Evolutionary conservation across 2,888 invertebrate species (phyloP), one percentile per base, ranked within the genome.

Genomic region (Diplazon laetatorius): DNA sequence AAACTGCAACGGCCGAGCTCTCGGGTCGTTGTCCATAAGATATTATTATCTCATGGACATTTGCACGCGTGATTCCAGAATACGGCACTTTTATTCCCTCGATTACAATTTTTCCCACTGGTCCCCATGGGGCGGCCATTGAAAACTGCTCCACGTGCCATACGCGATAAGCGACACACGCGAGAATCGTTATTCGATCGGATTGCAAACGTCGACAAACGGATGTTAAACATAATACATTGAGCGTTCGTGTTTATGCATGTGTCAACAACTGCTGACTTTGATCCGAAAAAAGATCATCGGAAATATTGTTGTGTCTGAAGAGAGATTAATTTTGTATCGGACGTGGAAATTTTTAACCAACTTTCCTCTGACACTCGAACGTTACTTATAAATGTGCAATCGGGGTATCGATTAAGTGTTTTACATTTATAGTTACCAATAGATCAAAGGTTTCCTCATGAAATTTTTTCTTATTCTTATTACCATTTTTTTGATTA

Each of bases 271-370:
- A 16, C 0, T 37, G 63, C 63, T 50, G 63, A 20, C 48, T 9
- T 20, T n/a, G 16, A 12, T 8, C 35, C 18, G 37, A 65, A 48
- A 63, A 48, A 25, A 50, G 12, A 10, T 37, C 12, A 25, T 20
- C 48, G 37, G 37, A 20, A 48, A 65, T 20, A n/a, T n/a, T 37
- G 48, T 65, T 50, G 44, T 42, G 44, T 60, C 42, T 60, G 14
- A 8, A 25, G 52, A 52, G 14, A 25, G 52, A 52, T 25, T 52
- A 52, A 22, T 25, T 12, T n/a, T n/a, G 25, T 14, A 52, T 52
- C 52, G 22, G 1, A 12, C 6, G n/a, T n/a, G n/a, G n/a, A n/a
- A n/a, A n/a, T n/a, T n/a, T n/a, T n/a, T n/a, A n/a, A n/a, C n/a
- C n/a, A n/a, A n/a, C n/a, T n/a, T n/a, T n/a, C n/a, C n/a, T n/a